Percentiles rank a stretch among this genome's conserved stretches.
These are phyloP conservation scores for Pogonocherus hispidulus DNA, from an alignment of 2,888 invertebrate genomes.

Conservation along the genomic window DNA sequence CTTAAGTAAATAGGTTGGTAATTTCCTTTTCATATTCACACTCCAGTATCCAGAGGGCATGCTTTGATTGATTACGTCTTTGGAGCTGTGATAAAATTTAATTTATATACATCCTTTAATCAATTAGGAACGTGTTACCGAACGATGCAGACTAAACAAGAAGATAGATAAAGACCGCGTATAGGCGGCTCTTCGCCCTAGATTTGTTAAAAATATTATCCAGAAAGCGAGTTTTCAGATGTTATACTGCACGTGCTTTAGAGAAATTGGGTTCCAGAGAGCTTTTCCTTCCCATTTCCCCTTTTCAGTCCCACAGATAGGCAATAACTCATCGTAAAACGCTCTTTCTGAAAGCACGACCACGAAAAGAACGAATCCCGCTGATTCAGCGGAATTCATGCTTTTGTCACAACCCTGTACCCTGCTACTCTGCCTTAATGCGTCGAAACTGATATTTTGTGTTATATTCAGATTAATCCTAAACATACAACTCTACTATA, in stretches of 20 bases:
- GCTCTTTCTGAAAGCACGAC: conserved; percentile 60
- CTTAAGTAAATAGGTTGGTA: conserved; percentile 22
- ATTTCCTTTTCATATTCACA: conserved; percentile 35
- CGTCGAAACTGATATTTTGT: conserved; percentile 50
- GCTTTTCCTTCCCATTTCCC: conserved; percentile 66
- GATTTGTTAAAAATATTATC: conserved; percentile 48
- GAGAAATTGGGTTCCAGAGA: conserved; percentile 58
- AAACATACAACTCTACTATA: too few relatives aligned
- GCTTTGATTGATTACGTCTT: conserved; percentile 36
- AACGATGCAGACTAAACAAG: conserved; percentile 30
- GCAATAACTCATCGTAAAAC: conserved; percentile 66
- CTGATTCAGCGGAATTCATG: conserved; percentile 68
- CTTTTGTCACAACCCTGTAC: conserved; percentile 72
- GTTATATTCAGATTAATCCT: conserved; percentile 8
- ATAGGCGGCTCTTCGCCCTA: conserved; percentile 22
- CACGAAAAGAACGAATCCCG: conserved; percentile 70
- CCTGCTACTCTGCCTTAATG: conserved; percentile 71
- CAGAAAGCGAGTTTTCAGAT: conserved; percentile 28
- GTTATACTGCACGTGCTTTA: conserved; percentile 51
- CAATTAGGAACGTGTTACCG: conserved; percentile 26
- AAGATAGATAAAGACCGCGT: conserved; percentile 37
- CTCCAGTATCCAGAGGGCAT: conserved; percentile 20
- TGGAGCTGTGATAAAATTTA: conserved; percentile 26
- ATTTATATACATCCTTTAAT: conserved; percentile 33
- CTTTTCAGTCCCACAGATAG: conserved; percentile 66